Evolutionary conservation across 2,113 vertebrate species (phyloP).

Genomic region (Tylochromis polylepis): DNA sequence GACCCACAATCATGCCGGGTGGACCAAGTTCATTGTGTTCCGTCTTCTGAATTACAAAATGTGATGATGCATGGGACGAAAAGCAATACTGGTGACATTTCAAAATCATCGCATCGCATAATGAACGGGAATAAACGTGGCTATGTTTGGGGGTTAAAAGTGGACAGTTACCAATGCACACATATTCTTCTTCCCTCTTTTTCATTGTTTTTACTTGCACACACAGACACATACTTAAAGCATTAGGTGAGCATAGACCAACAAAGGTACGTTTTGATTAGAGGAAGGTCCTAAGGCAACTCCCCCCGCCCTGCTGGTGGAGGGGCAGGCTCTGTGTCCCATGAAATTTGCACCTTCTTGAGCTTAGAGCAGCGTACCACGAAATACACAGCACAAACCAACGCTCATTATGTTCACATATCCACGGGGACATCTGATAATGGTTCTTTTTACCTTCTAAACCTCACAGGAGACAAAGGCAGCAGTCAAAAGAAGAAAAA

Average conservation of each 20-base stretch:
- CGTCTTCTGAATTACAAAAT: not conserved
- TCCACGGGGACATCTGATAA: not conserved
- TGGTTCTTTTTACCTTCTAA: not conserved
- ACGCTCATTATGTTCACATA: not conserved
- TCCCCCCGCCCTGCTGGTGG: not conserved
- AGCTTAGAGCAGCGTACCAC: not conserved
- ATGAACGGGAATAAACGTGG: not conserved
- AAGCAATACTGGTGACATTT: not conserved
- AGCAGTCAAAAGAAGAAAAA: not conserved
- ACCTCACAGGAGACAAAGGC: not conserved
- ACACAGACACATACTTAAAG: not conserved
- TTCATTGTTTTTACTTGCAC: not conserved
- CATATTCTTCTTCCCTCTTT: not conserved
- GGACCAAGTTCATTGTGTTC: slow-evolving; percentile 35
- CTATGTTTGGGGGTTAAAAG: not conserved
- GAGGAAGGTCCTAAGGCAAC: not conserved
- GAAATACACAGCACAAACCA: slow-evolving; percentile 1
- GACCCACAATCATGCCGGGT: slow-evolving; percentile 34
- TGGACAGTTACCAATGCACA: not conserved
- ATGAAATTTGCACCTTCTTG: not conserved
- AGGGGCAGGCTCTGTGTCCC: not conserved
- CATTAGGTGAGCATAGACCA: not conserved
- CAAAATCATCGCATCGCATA: not conserved
- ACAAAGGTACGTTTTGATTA: slow-evolving; percentile 7
- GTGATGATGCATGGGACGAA: not conserved